Evolutionary conservation across 2,113 vertebrate species (phyloP).

Genomic region (Anarhynchus alexandrinus): DNA sequence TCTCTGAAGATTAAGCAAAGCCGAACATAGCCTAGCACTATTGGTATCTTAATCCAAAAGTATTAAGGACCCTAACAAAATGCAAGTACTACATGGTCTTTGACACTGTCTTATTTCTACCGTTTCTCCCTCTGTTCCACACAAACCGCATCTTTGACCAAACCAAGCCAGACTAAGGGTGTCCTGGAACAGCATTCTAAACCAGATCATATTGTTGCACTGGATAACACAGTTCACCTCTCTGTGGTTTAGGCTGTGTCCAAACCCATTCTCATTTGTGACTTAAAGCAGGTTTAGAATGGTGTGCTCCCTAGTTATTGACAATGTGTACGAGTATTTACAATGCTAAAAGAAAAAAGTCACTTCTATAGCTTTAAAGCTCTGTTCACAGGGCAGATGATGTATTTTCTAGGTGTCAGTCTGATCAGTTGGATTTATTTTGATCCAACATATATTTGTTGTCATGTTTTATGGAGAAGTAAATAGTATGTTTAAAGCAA

Average conservation of each 20-base stretch:
- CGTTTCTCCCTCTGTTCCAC: neutral
- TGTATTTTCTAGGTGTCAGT: neutral
- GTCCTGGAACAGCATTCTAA: neutral
- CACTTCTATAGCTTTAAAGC: neutral
- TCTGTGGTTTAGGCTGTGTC: neutral
- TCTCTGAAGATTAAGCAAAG: neutral
- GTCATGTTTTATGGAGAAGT: neutral
- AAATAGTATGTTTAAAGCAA: neutral
- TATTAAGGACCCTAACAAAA: neutral
- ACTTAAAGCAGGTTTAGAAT: neutral
- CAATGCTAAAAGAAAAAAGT: neutral
- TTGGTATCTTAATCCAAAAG: neutral
- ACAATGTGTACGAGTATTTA: rapidly evolving
- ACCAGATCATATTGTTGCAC: neutral
- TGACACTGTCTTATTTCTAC: neutral
- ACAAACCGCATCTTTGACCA: neutral
- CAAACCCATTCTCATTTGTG: neutral
- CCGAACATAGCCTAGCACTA: neutral
- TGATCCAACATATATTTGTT: neutral
- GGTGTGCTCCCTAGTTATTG: neutral
- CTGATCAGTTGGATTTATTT: neutral
- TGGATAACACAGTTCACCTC: neutral
- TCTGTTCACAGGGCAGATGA: neutral
- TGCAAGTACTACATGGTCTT: neutral
- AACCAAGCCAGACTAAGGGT: neutral